Conservation (phyloP, 2,888 invertebrate species). For the Opisthograptis luteolata region DNA sequence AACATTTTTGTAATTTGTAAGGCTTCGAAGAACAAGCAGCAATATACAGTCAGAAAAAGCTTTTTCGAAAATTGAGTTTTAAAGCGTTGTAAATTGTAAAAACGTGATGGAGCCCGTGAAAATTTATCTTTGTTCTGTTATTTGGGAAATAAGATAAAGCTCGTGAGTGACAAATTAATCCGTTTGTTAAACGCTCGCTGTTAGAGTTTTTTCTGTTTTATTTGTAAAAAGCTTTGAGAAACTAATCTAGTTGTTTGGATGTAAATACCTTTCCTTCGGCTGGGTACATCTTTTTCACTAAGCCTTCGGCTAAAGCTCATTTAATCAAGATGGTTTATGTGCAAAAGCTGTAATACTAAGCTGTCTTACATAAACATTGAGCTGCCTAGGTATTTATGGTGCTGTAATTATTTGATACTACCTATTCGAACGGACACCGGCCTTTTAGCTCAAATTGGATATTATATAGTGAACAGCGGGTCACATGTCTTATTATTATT, state of each 20-base stretch:
- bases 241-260: neutral
- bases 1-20: too few relatives aligned
- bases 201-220: neutral
- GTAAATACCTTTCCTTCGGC: slow-evolving; percentile 13
- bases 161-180: slow-evolving; percentile 18
- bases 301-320: slow-evolving; percentile 11
- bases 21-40: neutral
- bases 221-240: neutral
- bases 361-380: neutral
- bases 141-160: slow-evolving; percentile 12
- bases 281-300: slow-evolving; percentile 17
- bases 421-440: neutral
- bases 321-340: slow-evolving; percentile 15
- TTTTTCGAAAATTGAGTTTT: slow-evolving; percentile 33
- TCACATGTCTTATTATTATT: too few relatives aligned
- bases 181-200: slow-evolving; percentile 5
- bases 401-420: slow-evolving; percentile 3
- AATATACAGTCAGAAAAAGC: neutral
- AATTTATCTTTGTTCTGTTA: slow-evolving; percentile 29
- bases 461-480: neutral
- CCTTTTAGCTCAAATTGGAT: neutral
- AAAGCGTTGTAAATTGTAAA: slow-evolving; percentile 27
- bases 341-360: slow-evolving; percentile 7
- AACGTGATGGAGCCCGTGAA: slow-evolving; percentile 34
- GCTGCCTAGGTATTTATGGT: neutral